Base-by-base conservation (phyloP, 2,888 invertebrate species). In the Dendrolimus houi region DNA sequence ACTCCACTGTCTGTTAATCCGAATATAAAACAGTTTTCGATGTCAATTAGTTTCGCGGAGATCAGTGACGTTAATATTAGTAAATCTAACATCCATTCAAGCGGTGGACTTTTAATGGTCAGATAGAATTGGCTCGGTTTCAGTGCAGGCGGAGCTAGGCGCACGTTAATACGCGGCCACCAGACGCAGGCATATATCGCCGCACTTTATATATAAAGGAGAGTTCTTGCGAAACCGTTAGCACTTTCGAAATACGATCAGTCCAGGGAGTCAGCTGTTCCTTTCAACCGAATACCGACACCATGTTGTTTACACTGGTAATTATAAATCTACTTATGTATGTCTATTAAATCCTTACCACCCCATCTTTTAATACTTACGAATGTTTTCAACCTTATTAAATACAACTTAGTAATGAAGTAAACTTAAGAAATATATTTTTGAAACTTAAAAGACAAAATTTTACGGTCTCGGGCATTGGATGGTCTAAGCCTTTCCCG, bases 201-300 rank as follows among this genome's bases (percentile, higher is more conserved):
- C 73, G 73, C 79, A 74, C 76, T 77, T 81, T 77, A 82, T 87
- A 88, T 89, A 89, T 84, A 89, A 47, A 83, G 58, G 72, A 77
- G 83, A 80, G 75, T 83, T 81, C 83, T 87, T 87, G 80, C 87
- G 81, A 86, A 85, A 89, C 83, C 84, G 83, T 83, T 79, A 81
- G 71, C 89, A 85, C 88, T 89, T 81, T 88, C 87, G 79, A 78
- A 81, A 79, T 72, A 79, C 78, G 79, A 74, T 76, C 77, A 76
- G 84, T 81, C 78, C 88, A 87, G 89, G 87, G 88, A 87, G 81
- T 87, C 79, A 81, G 76, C 79, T 76, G 84, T 78, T 74, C 71
- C 71, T 79, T 76, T 81, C 73, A 77, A 64, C 74, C 14, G 65
- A 67, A 69, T 66, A 67, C 64, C 61, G 58, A 60, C 77, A 82